A percentile compares a stretch with the other conserved stretches of the same genome.
Evolutionary conservation across 1,140 invertebrate genomes (phyloP).

Genomic region (Scaptomyza hsui): DNA sequence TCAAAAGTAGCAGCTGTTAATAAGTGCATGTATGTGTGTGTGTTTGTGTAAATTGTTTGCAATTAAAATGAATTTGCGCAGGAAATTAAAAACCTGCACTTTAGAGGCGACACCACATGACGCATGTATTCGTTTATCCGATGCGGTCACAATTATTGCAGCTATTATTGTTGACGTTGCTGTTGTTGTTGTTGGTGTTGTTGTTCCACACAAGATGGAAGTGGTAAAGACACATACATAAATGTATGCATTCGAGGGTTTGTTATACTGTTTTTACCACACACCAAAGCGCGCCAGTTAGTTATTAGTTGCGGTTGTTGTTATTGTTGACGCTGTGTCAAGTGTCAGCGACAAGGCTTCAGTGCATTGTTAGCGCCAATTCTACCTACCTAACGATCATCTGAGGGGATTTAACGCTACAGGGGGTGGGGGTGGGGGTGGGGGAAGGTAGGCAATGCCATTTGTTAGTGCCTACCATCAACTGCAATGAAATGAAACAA

Average conservation of each 20-base stretch:
- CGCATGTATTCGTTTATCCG: constrained; percentile 57
- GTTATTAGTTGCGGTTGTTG: constrained; percentile 72
- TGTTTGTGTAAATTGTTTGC: constrained; percentile 40
- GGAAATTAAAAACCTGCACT: constrained; percentile 61
- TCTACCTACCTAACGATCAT: constrained; percentile 21
- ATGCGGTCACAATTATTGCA: constrained; percentile 70
- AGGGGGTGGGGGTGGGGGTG: too few relatives aligned
- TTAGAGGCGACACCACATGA: constrained; percentile 60
- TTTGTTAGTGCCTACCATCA: constrained; percentile 49
- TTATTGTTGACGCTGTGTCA: constrained; percentile 73
- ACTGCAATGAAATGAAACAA: constrained; percentile 5
- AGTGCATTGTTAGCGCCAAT: constrained; percentile 39
- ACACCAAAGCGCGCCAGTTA: constrained; percentile 40
- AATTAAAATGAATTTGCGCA: constrained; percentile 72
- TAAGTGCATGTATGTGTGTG: background rate
- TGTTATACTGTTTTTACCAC: constrained; percentile 38
- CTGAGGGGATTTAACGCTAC: background rate
- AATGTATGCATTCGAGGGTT: constrained; percentile 30
- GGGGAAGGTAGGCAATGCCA: constrained; percentile 10
- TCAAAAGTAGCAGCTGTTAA: constrained; percentile 41
- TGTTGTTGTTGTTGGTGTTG: constrained; percentile 14
- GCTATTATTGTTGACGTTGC: constrained; percentile 12
- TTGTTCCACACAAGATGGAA: constrained; percentile 15
- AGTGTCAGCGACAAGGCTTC: constrained; percentile 58
- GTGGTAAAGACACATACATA: background rate